Evolutionary conservation across 2,113 vertebrate genomes (phyloP), one percentile per base, ranked within the genome.

Genomic region (Notechis scutatus): DNA sequence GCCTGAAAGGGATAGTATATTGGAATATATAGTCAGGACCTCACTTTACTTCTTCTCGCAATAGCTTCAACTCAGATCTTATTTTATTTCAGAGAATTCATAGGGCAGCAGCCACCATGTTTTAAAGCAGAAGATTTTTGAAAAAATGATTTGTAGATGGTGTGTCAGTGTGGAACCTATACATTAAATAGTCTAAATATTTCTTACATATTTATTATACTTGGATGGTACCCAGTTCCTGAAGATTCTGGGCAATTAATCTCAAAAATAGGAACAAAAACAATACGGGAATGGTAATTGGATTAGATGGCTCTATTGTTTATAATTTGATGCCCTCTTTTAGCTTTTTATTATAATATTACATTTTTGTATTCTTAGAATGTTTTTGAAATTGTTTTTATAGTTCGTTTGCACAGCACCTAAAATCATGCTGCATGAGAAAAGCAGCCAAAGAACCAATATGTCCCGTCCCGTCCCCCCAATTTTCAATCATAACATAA

Each of bases 1-100:
- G 98, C 98, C 98, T 98, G 97, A 97, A 97, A 97, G 96, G 97
- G 97, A 97, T 92, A 96, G 97, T 96, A 97, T 96, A 98, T 95
- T 97, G 95, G 97, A 97, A 97, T 97, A 96, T 97, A 97, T 98
- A 97, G 94, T 96, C 86, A 96, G 97, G 97, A 97, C 97, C 98
- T 98, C 98, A 97, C 97, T 96, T 96, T 96, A 95, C 96, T 97
- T 94, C 95, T 96, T 96, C 96, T 95, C 96, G 95, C 89, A 95
- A 97, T 95, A 96, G 96, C 97, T 98, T 95, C 95, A 95, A 95
- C 97, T 98, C 98, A 97, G 97, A 96, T 96, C 96, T 96, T 97
- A 96, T 97, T 96, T 95, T 93, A 90, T 93, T 96, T 96, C 95
- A 0, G 0, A 74, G 94, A 96, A 89, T 93, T 93, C 94, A 96